Base-by-base conservation (phyloP, 2,888 invertebrate genomes). In the Zootermopsis nevadensis region DNA sequence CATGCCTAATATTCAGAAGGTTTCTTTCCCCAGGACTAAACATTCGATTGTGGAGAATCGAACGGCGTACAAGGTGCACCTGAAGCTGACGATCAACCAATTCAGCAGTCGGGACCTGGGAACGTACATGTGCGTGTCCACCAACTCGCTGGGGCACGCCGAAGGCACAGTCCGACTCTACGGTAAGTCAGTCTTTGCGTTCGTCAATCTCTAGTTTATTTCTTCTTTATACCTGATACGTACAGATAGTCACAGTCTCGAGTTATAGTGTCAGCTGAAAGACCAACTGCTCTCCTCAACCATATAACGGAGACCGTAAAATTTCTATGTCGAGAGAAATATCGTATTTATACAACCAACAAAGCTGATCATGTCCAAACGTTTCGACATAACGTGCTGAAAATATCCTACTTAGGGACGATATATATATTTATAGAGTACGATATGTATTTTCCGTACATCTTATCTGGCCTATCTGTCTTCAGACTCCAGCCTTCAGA, bases 101-200 rank as follows among this genome's bases (percentile, higher is more conserved):
- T 93, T 94, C 86, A 91, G 90, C 81, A 89, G 89, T 80, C 89
- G 91, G 84, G 95, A 95, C 88, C 90, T 93, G 69, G 94, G 94
- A 7, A 92, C 92, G 3, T 95, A 94, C 88, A 93, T 92, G 77
- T 95, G 95, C 87, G 92, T 94, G 0, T 93, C 94, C 1, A 93
- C 93, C 15, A 95, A 95, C 87, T 93, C 93, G 19, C 91, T 94
- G 89, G 95, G 95, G 6, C 93, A 92, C 87, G 92, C 94, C 1
- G 93, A 94, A 86, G 94, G 93, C 48, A 93, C 93, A 31, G 91
- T 94, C 84, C 90, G 94, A 85, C 89, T 95, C 77, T 94, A 94
- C 87, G 94, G 95, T 94, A 89, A 91, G 90, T 87, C 22, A n/a
- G n/a, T n/a, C 48, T 15, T 48, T 48, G 48, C 48, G 8, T 48